Evolutionary conservation across 2,888 invertebrate genomes (phyloP), one percentile per base, ranked within the genome.

Genomic region (Psylliodes chrysocephalus): DNA sequence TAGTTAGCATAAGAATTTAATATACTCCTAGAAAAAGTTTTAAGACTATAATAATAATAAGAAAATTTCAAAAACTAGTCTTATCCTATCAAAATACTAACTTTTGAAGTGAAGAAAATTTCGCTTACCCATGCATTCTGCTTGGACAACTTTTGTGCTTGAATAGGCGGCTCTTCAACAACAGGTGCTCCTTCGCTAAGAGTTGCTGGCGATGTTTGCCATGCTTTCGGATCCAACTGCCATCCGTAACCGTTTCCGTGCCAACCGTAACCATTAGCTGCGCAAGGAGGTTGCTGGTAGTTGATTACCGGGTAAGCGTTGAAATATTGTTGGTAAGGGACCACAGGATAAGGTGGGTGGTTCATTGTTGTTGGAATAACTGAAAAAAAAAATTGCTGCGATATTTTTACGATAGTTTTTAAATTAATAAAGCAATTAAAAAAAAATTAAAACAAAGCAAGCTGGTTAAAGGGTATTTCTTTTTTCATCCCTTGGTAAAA

Each of bases 161-260:
- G 71, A n/a, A 82, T 75, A 6, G 73, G 68, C 1, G 80, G 80
- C 65, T 83, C 83, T 63, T 81, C 78, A 4, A 79, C 75, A 1
- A 56, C 62, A 10, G 30, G 68, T 12, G 64, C 64, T 28, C 73
- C 65, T 25, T 76, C 40, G 52, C 61, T 70, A 3, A 78, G 77
- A 61, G 75, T 74, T 10, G 75, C 47, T 6, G 78, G 74, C 0
- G 78, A 72, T 2, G 74, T 75, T 4, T 77, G 75, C 82, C 82
- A 82, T 51, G 77, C 68, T 25, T 78, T 75, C 4, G 81, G 80
- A 69, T 82, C 82, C 4, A 81, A 66, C 69, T 82, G 82, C 82
- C 82, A 83, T 18, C 83, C 83, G 57, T 80, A 82, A 2, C 83
- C 83, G 67, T 82, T 81, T 14, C 83, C 83, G 62, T 80, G 80